A percentile compares a stretch with the other conserved stretches of the same genome.
Evolutionary conservation across 2,888 invertebrate species (phyloP).

Genomic region (Chalcis sispes): DNA sequence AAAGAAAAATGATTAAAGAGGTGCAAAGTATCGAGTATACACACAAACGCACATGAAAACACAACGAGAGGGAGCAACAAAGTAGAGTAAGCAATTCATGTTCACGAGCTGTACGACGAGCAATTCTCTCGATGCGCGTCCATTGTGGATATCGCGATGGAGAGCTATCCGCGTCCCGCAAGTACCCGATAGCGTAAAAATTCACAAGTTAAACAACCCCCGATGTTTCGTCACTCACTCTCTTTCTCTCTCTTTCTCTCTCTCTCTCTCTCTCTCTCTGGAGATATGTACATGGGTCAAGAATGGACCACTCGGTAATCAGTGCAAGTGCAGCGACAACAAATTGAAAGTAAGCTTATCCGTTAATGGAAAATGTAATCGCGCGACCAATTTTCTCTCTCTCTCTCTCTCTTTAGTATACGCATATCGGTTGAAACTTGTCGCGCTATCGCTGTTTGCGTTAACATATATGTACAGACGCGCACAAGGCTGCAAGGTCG

Average conservation of each 20-base stretch:
- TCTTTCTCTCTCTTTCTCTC: too few species aligned
- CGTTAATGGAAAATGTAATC: conserved; percentile 57
- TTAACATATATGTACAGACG: background rate
- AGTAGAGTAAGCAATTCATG: too few species aligned
- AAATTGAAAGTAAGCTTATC: conserved; percentile 50
- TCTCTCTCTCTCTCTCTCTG: too few species aligned
- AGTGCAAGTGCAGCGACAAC: conserved; percentile 50
- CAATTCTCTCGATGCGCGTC: background rate
- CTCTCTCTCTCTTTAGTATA: background rate
- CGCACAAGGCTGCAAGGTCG: background rate
- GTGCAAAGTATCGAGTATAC: too few species aligned
- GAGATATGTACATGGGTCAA: conserved; percentile 16
- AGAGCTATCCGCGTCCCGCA: background rate
- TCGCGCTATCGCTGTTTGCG: background rate
- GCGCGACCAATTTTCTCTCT: background rate
- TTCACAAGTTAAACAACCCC: conserved; percentile 21
- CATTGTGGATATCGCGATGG: conserved; percentile 10
- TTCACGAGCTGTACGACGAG: too few species aligned
- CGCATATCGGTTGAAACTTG: conserved; percentile 22
- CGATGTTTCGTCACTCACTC: background rate
- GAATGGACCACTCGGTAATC: conserved; percentile 41
- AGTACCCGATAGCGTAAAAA: conserved; percentile 6
- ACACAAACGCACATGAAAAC: too few species aligned
- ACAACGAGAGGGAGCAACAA: too few species aligned
- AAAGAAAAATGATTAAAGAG: too few species aligned